Base-by-base conservation (phyloP, 2,797 vertebrate species). In the Mormyrops attenuatus region DNA sequence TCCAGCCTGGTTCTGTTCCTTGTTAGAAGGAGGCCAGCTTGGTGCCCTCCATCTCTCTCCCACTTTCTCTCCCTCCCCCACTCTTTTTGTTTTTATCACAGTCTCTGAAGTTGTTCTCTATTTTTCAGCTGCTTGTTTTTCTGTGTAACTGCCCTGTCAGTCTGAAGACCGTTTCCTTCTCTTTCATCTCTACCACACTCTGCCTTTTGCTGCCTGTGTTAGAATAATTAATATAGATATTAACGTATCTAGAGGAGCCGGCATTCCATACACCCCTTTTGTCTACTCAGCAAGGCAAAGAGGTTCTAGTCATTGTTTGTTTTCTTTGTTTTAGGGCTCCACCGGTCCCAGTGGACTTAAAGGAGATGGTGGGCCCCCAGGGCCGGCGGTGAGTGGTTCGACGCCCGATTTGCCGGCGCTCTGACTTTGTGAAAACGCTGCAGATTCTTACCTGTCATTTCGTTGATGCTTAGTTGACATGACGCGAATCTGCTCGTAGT, bases 311-410 rank as follows among this genome's bases (percentile, higher is more conserved):
- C 63, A 60, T 88, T 49, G 86, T 20, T 77, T 50, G 26, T 87
- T 90, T 89, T 87, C 1, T 90, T 86, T 92, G 90, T 93, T 92
- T 0, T 91, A 97, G 97, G 97, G 97, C 89, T 15, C 94, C 86
- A 90, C 95, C 15, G 97, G 97, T 49, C 44, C 94, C 17, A 7
- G 92, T 44, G 97, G 97, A n/a, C 91, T 94, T 77, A 97, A 97
- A 94, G 97, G 97, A 89, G 95, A 96, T 90, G 52, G 49, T 0
- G 95, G 95, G 89, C 93, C 92, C 1, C 53, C 22, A 17, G 95
- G 95, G 34, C 94, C 90, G 53, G 0, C 92, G 85, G 96, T 97
- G 94, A 94, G 95, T 47, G 38, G 89, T 17, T 11, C 80, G 2
- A 26, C 11, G 5, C 49, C 88, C 26, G 88, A 91, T 90, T 90